Base-by-base conservation (phyloP, 2,113 vertebrate species). In the Phyllostomus hastatus region DNA sequence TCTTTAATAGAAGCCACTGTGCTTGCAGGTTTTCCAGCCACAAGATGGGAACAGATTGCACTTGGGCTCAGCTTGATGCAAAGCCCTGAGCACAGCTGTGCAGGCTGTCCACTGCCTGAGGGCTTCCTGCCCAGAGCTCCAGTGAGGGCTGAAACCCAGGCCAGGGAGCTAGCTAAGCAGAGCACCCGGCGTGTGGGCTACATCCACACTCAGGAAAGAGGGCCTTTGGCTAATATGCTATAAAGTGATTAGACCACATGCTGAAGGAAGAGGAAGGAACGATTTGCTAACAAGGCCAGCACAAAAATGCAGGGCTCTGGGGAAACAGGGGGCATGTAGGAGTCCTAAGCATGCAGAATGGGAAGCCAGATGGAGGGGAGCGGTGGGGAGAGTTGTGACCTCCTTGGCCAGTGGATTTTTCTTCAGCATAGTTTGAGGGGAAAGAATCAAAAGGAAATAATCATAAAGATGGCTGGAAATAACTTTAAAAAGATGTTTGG, bases 301-400 rank as follows among this genome's bases (percentile, higher is more conserved):
- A 52, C 28, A 31, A 46, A 46, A 22, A 11, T 12, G 22, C n/a
- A 14, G 9, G 15, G 7, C 9, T 72, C 35, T 2, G 5, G 46
- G 24, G 41, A 64, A 4, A 35, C 15, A 19, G 22, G 38, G 16
- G 50, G 0, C 43, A 64, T 10, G 4, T 2, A 15, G 31, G 20
- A n/a, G n/a, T 31, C 57, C 22, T 43, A 11, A 43, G 12, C 80
- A 70, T 5, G 17, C 4, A 81, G 43, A 43, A 64, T 48, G 11
- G 15, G 17, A 79, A 31, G 52, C 35, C 48, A 73, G 38, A 33
- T 57, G 43, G 41, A 70, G 48, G 38, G 16, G 35, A 52, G 24
- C 1, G 2, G 28, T 35, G 11, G n/a, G 28, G 17, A 31, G 41
- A 14, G 11, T 28, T 0, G 1, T 38, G 26, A 69, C 38, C 22